These are phyloP conservation scores for Eupleurogrammus muticus DNA, from an alignment of 2,797 vertebrate genomes.

Conservation along the genomic window DNA sequence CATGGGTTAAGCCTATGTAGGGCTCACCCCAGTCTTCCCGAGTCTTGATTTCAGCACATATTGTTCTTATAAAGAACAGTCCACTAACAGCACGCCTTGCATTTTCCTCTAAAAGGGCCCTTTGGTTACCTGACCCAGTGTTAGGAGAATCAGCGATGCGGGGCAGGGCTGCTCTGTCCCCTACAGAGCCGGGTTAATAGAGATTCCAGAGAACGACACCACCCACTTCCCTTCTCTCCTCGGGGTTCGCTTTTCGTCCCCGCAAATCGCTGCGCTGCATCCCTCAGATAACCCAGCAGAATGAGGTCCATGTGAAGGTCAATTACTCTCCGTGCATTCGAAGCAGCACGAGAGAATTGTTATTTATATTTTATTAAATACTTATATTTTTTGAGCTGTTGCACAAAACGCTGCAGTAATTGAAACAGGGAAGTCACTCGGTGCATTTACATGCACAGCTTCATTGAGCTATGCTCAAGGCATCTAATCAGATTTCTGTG, in stretches of 20 bases:
- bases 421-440: background rate
- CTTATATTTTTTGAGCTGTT: slow-evolving; percentile 1
- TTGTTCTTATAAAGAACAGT: slow-evolving; percentile 42
- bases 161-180: slow-evolving; percentile 42
- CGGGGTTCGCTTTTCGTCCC: slow-evolving; percentile 56
- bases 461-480: too few species aligned
- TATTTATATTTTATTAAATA: background rate
- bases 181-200: slow-evolving; percentile 57
- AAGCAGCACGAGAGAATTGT: background rate
- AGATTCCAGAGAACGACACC: slow-evolving; percentile 73
- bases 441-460: background rate
- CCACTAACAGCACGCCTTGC: slow-evolving; percentile 29
- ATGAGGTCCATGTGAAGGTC: slow-evolving; percentile 21
- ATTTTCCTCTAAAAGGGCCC: slow-evolving; percentile 31
- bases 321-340: background rate
- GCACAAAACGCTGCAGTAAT: background rate
- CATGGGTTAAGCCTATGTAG: slow-evolving; percentile 13
- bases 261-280: slow-evolving; percentile 54
- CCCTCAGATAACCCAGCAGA: slow-evolving; percentile 43
- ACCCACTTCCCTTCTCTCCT: slow-evolving; percentile 67
- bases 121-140: slow-evolving; percentile 43
- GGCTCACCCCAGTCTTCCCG: slow-evolving; percentile 19
- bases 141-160: slow-evolving; percentile 38
- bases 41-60: slow-evolving; percentile 40
- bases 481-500: too few species aligned